Base-by-base conservation (phyloP, 1,140 invertebrate species). In the Chironomus striatipennis region DNA sequence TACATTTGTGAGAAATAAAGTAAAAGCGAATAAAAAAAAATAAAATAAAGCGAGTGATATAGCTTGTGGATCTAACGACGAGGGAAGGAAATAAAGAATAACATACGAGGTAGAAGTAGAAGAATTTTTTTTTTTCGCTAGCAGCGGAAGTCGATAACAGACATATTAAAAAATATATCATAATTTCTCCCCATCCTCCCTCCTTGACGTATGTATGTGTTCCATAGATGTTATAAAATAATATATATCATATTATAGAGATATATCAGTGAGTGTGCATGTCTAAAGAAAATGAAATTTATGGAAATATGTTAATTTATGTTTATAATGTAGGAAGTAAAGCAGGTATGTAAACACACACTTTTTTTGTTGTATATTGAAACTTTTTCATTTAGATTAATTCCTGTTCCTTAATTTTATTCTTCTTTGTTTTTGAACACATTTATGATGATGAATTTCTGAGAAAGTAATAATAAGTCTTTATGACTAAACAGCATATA, bases 231-330 rank as follows among this genome's bases (percentile, higher is more conserved):
- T 34, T 34, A 34, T 34, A 34, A n/a, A n/a, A n/a, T n/a, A n/a
- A n/a, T n/a, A n/a, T n/a, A n/a, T n/a, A n/a, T n/a, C n/a, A n/a
- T n/a, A n/a, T n/a, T 34, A 34, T 34, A 34, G 24, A 34, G 24
- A 34, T 34, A 34, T 34, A 34, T 34, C 24, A 10, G 43, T 47
- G 15, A 47, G 43, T 47, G 43, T 47, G 43, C 15, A 47, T 47
- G 15, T 15, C 15, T 47, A n/a, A 57, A 47, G 43, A 47, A 57
- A 15, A 57, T 47, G 43, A 57, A 57, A 57, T 57, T 57, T 57
- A 57, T 57, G 47, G 47, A 57, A 57, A 57, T 57, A 57, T 57
- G 47, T 57, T 57, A 57, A 57, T 57, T 57, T 57, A 57, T 57
- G 47, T 57, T 57, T 10, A 57, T 57, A 57, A 57, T n/a, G n/a